Evolutionary conservation across 2,888 invertebrate genomes (phyloP).

Genomic region (Pollenia angustigena): DNA sequence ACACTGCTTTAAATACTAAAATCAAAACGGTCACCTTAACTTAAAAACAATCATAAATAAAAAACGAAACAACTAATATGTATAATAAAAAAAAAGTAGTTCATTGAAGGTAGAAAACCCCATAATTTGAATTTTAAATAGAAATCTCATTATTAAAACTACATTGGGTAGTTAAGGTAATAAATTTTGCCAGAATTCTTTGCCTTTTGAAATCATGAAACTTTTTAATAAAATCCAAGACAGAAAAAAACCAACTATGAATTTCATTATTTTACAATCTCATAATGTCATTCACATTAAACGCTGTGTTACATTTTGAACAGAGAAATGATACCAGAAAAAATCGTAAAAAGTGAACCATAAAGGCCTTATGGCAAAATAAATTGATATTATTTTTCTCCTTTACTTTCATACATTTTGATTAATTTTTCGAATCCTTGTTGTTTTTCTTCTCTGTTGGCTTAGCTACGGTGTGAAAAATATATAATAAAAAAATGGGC

Average conservation of each 20-base stretch:
- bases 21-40: slow-evolving; percentile 40
- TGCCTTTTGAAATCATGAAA: slow-evolving; percentile 18
- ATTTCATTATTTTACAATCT: slow-evolving; percentile 55
- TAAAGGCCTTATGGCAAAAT: slow-evolving; percentile 71
- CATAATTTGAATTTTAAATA: slow-evolving; percentile 75
- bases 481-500: background rate
- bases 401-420: slow-evolving; percentile 80
- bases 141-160: slow-evolving; percentile 60
- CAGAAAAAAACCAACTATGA: slow-evolving; percentile 19
- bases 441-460: slow-evolving; percentile 3
- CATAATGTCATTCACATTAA: slow-evolving; percentile 58
- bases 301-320: slow-evolving; percentile 11
- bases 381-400: slow-evolving; percentile 73
- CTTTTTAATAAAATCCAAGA: slow-evolving; percentile 20
- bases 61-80: slow-evolving; percentile 7
- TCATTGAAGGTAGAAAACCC: slow-evolving; percentile 75
- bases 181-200: slow-evolving; percentile 46
- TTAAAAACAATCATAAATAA: slow-evolving; percentile 13
- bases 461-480: slow-evolving; percentile 62
- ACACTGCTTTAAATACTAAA: background rate
- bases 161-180: slow-evolving; percentile 29
- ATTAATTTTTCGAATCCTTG: slow-evolving; percentile 77
- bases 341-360: slow-evolving; percentile 26
- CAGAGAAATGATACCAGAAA: background rate
- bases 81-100: slow-evolving; percentile 45